Evolutionary conservation across 2,888 invertebrate species (phyloP), one percentile per base, ranked within the genome.

Genomic region (Euzophera pinguis): DNA sequence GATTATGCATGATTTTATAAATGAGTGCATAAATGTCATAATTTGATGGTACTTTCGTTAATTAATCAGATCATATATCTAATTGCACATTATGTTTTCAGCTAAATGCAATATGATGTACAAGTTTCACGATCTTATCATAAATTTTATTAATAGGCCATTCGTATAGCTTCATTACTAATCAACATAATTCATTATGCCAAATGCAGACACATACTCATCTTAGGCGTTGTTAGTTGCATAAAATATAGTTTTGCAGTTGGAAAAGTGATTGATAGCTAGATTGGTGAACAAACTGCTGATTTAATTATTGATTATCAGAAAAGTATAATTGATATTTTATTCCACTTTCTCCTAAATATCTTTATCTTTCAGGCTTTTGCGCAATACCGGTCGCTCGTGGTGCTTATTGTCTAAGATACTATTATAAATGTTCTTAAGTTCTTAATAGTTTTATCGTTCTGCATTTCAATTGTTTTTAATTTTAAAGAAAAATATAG

Each of bases 151-250:
- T 45, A 45, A 45, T 45, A 10, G 45, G 3, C 45, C 32, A 45
- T 32, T 45, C 32, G 45, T 45, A 32, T 12, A 14, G 45, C 45
- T 45, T 45, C 7, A 32, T 45, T 45, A 45, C 45, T 32, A 45
- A 45, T 45, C 10, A 45, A 10, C 45, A 45, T 32, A 32, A 45
- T 45, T 45, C 4, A 34, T 32, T 34, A 34, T 45, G 9, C 45
- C 16, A 34, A 45, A 45, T 16, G 10, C 10, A 16, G 3, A 32
- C 32, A 43, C 8, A 13, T 16, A 16, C 16, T 13, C 14, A 38
- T 38, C 13, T 13, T 13, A 7, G 37, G 14, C 9, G 4, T 12
- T 27, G 32, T 10, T 2, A 43, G 12, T 43, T 43, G 27, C 12
- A 22, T 43, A 43, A 43, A 43, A 39, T 39, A 16, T 39, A 39